A percentile compares a stretch with the other conserved stretches of the same genome.
These are phyloP conservation scores for Typhlichthys eigenmanni DNA, from an alignment of 2,797 vertebrate species.

Conservation along the genomic window DNA sequence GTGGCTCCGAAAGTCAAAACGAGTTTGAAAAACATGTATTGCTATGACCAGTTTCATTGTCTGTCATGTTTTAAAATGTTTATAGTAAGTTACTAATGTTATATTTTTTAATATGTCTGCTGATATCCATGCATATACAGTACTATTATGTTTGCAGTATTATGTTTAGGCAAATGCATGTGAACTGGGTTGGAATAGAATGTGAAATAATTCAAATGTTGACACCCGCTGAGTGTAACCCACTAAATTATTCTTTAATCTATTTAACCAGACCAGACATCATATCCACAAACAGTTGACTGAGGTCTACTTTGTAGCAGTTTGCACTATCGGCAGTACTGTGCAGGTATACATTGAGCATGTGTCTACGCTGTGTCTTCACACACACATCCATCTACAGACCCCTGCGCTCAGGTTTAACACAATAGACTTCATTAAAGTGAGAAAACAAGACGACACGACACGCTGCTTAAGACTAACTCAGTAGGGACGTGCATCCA, in stretches of 20 bases:
- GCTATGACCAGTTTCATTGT: too few relatives aligned
- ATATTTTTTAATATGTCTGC: too few relatives aligned
- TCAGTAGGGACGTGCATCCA: conserved; percentile 9
- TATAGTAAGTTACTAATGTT: too few relatives aligned
- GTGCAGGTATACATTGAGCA: conserved; percentile 3
- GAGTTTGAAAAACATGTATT: too few relatives aligned
- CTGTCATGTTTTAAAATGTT: too few relatives aligned
- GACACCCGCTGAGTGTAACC: neutral
- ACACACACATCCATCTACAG: conserved; percentile 59
- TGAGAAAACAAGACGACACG: conserved; percentile 17
- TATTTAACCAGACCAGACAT: neutral
- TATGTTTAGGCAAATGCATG: too few relatives aligned
- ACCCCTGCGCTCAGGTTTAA: conserved; percentile 63
- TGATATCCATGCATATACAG: too few relatives aligned
- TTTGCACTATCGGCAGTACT: conserved; percentile 12
- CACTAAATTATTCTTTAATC: neutral
- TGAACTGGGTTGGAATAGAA: neutral
- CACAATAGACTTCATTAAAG: conserved; percentile 62
- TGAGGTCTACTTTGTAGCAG: conserved; percentile 15
- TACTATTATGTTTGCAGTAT: too few relatives aligned
- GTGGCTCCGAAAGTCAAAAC: too few relatives aligned
- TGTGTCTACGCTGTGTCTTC: conserved; percentile 11
- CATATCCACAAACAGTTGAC: neutral
- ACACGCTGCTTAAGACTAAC: conserved; percentile 13
- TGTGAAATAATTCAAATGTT: neutral